A percentile compares a stretch with the other conserved stretches of the same genome.
Conservation (phyloP, 2,888 invertebrate species). For the Palloptera scutellata region DNA sequence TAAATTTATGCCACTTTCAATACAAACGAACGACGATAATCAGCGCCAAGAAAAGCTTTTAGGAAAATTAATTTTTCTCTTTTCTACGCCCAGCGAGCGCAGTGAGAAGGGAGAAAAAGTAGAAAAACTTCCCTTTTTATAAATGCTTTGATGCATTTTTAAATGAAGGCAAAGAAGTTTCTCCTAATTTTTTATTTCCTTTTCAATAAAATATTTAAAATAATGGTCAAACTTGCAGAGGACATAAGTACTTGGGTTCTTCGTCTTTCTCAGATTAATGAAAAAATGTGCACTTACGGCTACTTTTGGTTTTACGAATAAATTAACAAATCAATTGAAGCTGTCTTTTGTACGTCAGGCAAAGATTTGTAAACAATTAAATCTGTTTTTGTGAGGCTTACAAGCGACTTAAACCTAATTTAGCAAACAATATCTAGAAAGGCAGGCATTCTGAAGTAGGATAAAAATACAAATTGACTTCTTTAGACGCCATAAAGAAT, state of each 20-base stretch:
- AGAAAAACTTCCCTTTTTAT: constrained; percentile 4
- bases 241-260: neutral
- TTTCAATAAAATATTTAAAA: neutral
- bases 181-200: neutral
- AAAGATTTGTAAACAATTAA: no score
- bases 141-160: constrained; percentile 6
- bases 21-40: constrained; percentile 13
- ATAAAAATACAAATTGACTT: no score
- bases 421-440: no score
- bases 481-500: no score
- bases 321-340: no score
- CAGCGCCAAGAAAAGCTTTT: constrained; percentile 32
- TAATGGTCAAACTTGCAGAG: neutral
- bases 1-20: constrained; percentile 27
- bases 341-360: no score
- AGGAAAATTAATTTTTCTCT: constrained; percentile 30
- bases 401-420: no score
- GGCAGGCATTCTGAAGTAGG: no score
- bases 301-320: no score
- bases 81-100: constrained; percentile 5
- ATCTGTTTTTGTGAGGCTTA: no score
- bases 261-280: no score
- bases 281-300: no score
- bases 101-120: neutral
- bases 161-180: neutral